Evolutionary conservation across 2,888 invertebrate genomes (phyloP).

Genomic region (Incurvaria masculella): DNA sequence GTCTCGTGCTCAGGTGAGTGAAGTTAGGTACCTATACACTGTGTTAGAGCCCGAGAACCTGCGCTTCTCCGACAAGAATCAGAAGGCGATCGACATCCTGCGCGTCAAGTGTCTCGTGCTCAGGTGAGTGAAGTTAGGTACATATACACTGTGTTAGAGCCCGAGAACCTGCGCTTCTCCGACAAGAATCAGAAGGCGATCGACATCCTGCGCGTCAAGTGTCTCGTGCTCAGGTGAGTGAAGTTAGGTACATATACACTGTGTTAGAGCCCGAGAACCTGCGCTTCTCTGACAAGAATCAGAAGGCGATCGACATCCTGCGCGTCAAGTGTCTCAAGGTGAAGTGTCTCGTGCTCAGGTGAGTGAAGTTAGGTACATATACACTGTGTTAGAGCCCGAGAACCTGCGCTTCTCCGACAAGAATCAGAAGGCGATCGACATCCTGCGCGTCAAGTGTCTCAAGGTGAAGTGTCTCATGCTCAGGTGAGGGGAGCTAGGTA

Average conservation of each 20-base stretch:
- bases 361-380: too few relatives aligned
- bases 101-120: slow-evolving; percentile 94
- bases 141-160: too few relatives aligned
- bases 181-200: slow-evolving; percentile 99
- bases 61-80: slow-evolving; percentile 98
- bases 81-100: slow-evolving; percentile 97
- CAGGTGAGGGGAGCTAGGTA: too few relatives aligned
- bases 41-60: slow-evolving; percentile 99
- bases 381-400: too few relatives aligned
- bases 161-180: slow-evolving; percentile 95
- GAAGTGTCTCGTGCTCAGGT: slow-evolving; percentile 91
- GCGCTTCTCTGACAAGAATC: slow-evolving; percentile 98
- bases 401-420: too few relatives aligned
- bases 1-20: slow-evolving; percentile 94
- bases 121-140: slow-evolving; percentile 85
- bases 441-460: too few relatives aligned
- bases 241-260: too few relatives aligned
- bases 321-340: slow-evolving; percentile 93
- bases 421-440: too few relatives aligned
- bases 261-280: slow-evolving; percentile 99
- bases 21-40: too few relatives aligned
- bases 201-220: slow-evolving; percentile 93
- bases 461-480: too few relatives aligned
- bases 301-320: slow-evolving; percentile 97
- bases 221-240: slow-evolving; percentile 89